phyloP scores from a whole-genome alignment of 2,888 invertebrate species.

The Quadriops clusia region DNA sequence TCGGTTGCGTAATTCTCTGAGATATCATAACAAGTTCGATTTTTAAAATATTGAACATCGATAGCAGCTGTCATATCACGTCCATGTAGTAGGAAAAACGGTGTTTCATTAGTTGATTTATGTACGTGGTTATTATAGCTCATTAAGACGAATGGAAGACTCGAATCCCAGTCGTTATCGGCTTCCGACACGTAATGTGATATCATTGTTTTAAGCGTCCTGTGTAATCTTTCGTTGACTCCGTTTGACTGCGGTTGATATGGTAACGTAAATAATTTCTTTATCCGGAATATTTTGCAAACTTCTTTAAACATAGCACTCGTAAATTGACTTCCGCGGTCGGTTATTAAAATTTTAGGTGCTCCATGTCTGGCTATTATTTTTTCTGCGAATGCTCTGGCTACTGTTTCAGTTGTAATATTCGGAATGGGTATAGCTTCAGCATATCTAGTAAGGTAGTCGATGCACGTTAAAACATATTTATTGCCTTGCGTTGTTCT shows the following conservation, averaged over 20 bases:
- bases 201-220: conserved; percentile 21
- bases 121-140: conserved; percentile 17
- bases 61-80: conserved; percentile 18
- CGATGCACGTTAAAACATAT: conserved; percentile 23
- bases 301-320: conserved; percentile 20
- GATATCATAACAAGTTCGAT: conserved; percentile 13
- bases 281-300: conserved; percentile 18
- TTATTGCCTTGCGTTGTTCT: conserved; percentile 17
- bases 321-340: conserved; percentile 22
- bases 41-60: conserved; percentile 12
- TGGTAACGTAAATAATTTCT: conserved; percentile 20
- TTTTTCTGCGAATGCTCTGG: conserved; percentile 18
- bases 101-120: conserved; percentile 15
- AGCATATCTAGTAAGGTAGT: conserved; percentile 21
- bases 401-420: conserved; percentile 20
- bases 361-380: conserved; percentile 21
- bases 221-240: conserved; percentile 23
- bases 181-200: conserved; percentile 19
- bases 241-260: conserved; percentile 25
- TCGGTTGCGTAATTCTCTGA: conserved; percentile 16
- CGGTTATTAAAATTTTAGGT: conserved; percentile 22
- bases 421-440: conserved; percentile 22
- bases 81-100: conserved; percentile 18
- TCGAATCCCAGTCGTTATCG: conserved; percentile 22
- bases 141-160: conserved; percentile 21